Conservation (phyloP, 2,113 vertebrate species). For the Sardina pilchardus region DNA sequence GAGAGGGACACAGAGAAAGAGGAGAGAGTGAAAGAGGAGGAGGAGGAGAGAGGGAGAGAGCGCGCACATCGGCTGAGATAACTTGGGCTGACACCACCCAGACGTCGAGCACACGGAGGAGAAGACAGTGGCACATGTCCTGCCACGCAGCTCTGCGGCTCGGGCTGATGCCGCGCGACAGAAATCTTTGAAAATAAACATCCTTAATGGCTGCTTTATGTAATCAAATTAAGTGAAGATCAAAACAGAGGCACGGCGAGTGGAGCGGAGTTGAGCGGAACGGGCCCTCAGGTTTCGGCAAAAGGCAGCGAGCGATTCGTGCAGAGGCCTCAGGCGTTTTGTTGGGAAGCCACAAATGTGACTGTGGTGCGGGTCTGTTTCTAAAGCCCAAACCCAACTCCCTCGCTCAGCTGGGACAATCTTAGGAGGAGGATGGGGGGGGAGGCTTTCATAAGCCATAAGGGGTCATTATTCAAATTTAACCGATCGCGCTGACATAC, state of each 20-base stretch:
- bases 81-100: background rate
- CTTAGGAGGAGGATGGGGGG: too few species aligned
- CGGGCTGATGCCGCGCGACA: conserved; percentile 15
- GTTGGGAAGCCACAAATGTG: too few species aligned
- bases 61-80: background rate
- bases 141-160: background rate
- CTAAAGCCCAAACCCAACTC: too few species aligned
- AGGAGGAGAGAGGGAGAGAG: background rate
- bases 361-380: too few species aligned
- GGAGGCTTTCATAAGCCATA: too few species aligned
- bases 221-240: conserved; percentile 49
- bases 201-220: conserved; percentile 43
- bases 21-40: background rate
- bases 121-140: background rate
- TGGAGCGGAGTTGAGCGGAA: background rate
- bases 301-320: too few species aligned
- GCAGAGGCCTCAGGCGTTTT: too few species aligned
- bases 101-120: background rate
- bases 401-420: too few species aligned
- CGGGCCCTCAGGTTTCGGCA: background rate
- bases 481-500: background rate
- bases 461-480: conserved; percentile 1
- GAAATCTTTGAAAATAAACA: conserved; percentile 33
- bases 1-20: background rate
- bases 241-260: conserved; percentile 6